Evolutionary conservation across 2,113 vertebrate species (phyloP), one percentile per base, ranked within the genome.

Genomic region (Chaetops frenatus): DNA sequence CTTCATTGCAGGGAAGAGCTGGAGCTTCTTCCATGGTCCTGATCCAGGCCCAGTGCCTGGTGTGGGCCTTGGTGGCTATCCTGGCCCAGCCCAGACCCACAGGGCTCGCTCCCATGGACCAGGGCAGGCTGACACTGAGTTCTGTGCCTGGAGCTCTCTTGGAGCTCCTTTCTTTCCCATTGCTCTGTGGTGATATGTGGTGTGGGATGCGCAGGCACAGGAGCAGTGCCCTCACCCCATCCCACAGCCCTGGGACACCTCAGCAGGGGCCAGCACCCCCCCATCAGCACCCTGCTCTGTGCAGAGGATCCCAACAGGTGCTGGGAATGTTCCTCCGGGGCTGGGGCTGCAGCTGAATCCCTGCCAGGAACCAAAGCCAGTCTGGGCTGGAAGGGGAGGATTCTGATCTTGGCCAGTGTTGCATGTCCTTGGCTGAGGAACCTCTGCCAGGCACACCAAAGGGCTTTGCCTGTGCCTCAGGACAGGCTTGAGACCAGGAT

Each of bases 41-140:
- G 21, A 17, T 60, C 25, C 21, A 20, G 36, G 22, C 21, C 27
- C 25, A 12, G 77, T 2, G 15, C 8, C 54, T 3, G 8, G 14
- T 7, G 1, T 28, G 23, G 66, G 20, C 28, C n/a, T 40, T 42
- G 3, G 10, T 28, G 20, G 47, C 40, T 25, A 10, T 25, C 9
- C 35, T 72, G 48, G 16, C 38, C 69, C 58, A 5, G 44, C 12
- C 47, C 50, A 60, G 60, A 15, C 7, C 48, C 3, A 3, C 9
- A 5, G 42, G 20, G 21, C 81, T 79, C 0, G 0, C 38, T 61
- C 36, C n/a, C 47, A 2, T 12, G 35, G 47, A 11, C 33, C 65
- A 24, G 38, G 28, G 28, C 57, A 66, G 54, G 36, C 19, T 29
- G 2, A 10, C 12, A 7, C 0, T 1, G 14, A 3, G 4, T 9